phyloP scores from a whole-genome alignment of 2,797 vertebrate genomes.

The Girardinus metallicus region DNA sequence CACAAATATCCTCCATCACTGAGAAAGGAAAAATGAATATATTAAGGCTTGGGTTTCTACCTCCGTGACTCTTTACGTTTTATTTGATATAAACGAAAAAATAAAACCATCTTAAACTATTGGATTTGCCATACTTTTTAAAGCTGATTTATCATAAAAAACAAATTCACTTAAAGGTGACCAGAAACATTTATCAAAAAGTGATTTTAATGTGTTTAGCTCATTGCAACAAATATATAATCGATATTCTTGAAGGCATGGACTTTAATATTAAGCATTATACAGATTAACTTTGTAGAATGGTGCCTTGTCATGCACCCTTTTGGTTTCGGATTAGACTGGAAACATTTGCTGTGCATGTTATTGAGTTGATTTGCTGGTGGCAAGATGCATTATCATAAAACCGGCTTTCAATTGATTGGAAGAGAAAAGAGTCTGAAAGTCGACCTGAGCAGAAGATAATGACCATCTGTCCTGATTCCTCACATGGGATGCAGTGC shows the following conservation, averaged over 20 bases:
- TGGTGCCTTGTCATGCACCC: background rate
- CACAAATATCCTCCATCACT: background rate
- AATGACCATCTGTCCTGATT: background rate
- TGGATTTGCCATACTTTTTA: background rate
- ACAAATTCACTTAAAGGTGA: too few relatives aligned
- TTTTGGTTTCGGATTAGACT: background rate
- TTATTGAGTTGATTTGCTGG: background rate
- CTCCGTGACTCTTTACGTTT: background rate
- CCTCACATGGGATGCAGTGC: background rate
- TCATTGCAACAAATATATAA: too few relatives aligned
- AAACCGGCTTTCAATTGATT: background rate
- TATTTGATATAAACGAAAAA: background rate
- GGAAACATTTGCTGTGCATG: background rate
- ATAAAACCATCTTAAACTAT: background rate
- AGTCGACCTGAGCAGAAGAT: background rate
- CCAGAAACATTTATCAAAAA: too few relatives aligned
- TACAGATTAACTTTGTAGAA: background rate
- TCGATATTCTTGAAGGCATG: background rate
- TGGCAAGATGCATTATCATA: background rate
- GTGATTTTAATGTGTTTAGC: too few relatives aligned
- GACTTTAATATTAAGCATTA: background rate
- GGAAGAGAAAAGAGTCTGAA: background rate
- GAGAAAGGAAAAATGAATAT: background rate
- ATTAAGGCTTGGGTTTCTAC: background rate
- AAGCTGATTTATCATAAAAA: too few relatives aligned